Base-by-base conservation (phyloP, 2,797 vertebrate genomes). In the Neosilurus hyrtlii region DNA sequence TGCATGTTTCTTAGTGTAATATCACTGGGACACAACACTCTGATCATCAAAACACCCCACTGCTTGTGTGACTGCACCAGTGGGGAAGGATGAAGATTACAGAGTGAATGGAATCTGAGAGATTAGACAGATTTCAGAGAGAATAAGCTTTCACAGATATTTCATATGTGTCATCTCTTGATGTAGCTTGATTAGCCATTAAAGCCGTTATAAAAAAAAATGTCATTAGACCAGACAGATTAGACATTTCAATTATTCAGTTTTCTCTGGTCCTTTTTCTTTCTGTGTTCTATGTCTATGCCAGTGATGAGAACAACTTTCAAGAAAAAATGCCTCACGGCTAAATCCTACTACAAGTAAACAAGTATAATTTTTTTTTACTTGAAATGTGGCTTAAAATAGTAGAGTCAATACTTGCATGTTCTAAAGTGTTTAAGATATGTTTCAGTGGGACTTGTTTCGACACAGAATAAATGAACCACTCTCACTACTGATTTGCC, bases 71-170 rank as follows among this genome's bases (percentile, higher is more conserved):
- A 37, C 37, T 63, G 49, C 18, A 26, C 62, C 59, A 77, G 59
- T 10, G 59, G 14, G 9, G 22, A 77, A 10, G 15, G 37, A 65
- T 52, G 43, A n/a, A 78, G 61, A 51, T 15, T 52, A 26, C n/a
- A 52, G n/a, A 59, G 14, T 18, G 61, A 62, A 35, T 77, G n/a
- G 37, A 63, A 59, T 77, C 49, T 24, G 74, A 24, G 35, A 77
- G 59, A 63, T 51, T 15, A 77, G n/a, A 78, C 43, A 26, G 75
- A 63, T 63, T 77, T 77, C 75, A 63, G 37, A 77, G 59, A 51
- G n/a, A 51, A 77, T 63, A 63, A 63, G 20, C 59, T 63, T 65
- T 51, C 61, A 51, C 24, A 8, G 61, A 51, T 78, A 78, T 65
- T 52, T 51, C n/a, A 63, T 43, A 43, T 49, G 9, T 75, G 59